Evolutionary conservation across 2,797 vertebrate genomes (phyloP), one percentile per base, ranked within the genome.

Genomic region (Hoplostethus mediterraneus): DNA sequence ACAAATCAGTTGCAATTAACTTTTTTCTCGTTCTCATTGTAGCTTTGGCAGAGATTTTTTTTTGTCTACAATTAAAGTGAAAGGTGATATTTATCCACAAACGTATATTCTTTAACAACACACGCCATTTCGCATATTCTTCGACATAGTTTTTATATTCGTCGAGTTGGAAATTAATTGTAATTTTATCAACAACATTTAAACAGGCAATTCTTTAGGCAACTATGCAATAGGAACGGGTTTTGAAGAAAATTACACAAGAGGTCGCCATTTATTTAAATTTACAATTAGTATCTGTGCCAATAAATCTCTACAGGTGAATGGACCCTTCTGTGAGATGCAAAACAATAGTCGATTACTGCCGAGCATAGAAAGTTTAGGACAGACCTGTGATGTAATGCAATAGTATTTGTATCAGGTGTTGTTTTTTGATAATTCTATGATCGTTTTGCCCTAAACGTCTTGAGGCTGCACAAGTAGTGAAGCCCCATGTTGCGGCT

Each of bases 171-270:
- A 0, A 42, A 56, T 59, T 45, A 17, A 21, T 17, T 58, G 17
- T 30, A 53, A 12, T 53, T 16, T 17, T 4, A 2, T 6, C 3
- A 3, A 14, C 33, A 13, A 71, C 1, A 67, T 90, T 89, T 77
- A 31, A 36, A 49, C 93, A 88, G 94, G 93, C 93, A 92, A 68
- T 58, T 28, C 12, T 40, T 6, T 16, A 69, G 90, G 61, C 90
- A 60, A 48, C 92, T 80, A 78, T 55, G 7, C 0, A 5, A 51
- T 0, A 8, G 17, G 10, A 28, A 14, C 4, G 2, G 58, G 3
- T 52, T 75, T 11, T 8, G 1, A 51, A 5, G 9, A 65, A 28
- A 3, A 1, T 21, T 11, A 52, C 90, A 71, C 74, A 55, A 75
- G 93, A 79, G 74, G 91, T 72, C 88, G 76, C 89, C 10, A 40